Evolutionary conservation across 2,113 vertebrate species (phyloP).

Genomic region (Sminthopsis crassicaudata): DNA sequence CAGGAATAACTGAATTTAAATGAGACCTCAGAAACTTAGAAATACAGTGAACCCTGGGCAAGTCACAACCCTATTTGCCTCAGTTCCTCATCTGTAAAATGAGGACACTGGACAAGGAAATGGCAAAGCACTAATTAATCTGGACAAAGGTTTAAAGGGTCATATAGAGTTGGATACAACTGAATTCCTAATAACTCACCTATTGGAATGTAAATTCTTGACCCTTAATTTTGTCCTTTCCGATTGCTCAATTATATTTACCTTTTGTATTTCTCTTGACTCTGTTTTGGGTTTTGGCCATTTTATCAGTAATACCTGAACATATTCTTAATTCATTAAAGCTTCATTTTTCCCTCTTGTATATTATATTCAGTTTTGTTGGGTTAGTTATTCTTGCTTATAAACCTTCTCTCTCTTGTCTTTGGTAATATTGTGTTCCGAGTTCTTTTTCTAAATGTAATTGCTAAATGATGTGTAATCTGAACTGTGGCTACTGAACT

Average conservation of each 20-base stretch:
- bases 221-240: background rate
- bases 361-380: background rate
- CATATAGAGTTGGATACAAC: no score
- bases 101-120: no score
- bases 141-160: no score
- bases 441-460: background rate
- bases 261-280: background rate
- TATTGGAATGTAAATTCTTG: background rate
- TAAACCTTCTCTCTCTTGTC: background rate
- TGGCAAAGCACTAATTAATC: no score
- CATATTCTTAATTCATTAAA: background rate
- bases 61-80: no score
- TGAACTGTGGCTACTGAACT: background rate
- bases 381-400: background rate
- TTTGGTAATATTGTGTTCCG: background rate
- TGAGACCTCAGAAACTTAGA: no score
- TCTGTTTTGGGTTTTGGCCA: background rate
- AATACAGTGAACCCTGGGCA: no score
- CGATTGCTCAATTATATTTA: background rate
- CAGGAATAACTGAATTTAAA: no score
- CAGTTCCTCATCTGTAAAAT: no score
- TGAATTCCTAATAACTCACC: no score
- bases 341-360: background rate
- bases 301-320: background rate
- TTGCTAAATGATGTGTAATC: background rate